These are phyloP conservation scores for Psammodynastes pulverulentus DNA, from an alignment of 2,113 vertebrate species.

Conservation along the genomic window DNA sequence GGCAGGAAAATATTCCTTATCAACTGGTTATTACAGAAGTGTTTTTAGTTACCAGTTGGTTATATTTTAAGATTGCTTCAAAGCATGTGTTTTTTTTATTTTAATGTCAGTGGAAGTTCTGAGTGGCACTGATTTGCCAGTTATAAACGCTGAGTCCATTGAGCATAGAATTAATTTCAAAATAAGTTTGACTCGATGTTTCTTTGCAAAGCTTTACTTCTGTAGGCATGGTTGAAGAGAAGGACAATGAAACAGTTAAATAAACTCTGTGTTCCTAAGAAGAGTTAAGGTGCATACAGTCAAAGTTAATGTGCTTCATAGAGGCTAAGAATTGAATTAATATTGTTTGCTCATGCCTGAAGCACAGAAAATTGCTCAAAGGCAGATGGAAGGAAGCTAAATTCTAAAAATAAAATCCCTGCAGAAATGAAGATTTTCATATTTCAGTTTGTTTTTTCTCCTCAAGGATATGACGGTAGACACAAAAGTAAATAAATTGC, in stretches of 20 bases:
- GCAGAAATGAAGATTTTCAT: constrained; percentile 70
- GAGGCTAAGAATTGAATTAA: constrained; percentile 75
- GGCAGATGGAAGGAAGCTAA: constrained; percentile 67
- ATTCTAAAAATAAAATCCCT: constrained; percentile 75
- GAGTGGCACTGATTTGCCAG: background rate
- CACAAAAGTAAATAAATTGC: constrained; percentile 41
- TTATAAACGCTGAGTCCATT: background rate
- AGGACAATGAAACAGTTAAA: constrained; percentile 62
- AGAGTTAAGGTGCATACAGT: constrained; percentile 60
- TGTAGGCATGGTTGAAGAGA: background rate
- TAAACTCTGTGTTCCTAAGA: constrained; percentile 50
- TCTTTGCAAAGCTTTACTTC: background rate
- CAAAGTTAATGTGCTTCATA: constrained; percentile 67
- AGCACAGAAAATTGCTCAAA: constrained; percentile 74
- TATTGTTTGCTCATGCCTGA: constrained; percentile 77
- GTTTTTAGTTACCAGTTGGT: background rate
- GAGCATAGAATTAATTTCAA: background rate
- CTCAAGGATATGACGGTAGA: constrained; percentile 50
- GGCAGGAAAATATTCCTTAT: background rate
- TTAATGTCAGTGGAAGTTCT: background rate
- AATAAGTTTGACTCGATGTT: background rate
- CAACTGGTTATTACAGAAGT: background rate
- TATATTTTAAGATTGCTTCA: background rate
- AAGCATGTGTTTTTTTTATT: background rate
- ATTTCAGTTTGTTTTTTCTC: constrained; percentile 58